Percentiles rank a stretch among this genome's conserved stretches.
Evolutionary conservation across 2,797 vertebrate genomes (phyloP).

Genomic region (Tapirus indicus): DNA sequence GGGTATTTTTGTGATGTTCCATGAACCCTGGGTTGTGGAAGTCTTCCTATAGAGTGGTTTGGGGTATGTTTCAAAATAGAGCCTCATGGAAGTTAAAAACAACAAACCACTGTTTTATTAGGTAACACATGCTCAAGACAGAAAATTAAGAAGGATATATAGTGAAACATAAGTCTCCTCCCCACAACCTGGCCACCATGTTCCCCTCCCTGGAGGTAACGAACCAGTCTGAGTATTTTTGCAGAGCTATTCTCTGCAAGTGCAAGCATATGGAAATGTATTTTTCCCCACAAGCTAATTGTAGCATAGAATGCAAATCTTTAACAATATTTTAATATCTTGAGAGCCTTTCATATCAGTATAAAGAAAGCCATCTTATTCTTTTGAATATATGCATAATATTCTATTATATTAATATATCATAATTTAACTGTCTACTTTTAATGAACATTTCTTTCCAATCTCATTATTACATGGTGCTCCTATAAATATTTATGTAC

Average conservation of each 20-base stretch:
- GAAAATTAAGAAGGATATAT: background rate
- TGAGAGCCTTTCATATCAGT: background rate
- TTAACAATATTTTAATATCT: background rate
- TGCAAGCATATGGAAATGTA: background rate
- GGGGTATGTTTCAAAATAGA: background rate
- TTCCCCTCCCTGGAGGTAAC: background rate
- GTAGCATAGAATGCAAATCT: background rate
- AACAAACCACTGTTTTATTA: background rate
- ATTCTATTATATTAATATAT: background rate
- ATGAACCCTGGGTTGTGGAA: background rate
- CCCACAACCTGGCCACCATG: background rate
- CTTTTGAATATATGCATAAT: background rate
- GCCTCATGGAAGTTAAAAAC: background rate
- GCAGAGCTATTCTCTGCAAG: background rate
- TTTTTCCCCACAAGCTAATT: background rate
- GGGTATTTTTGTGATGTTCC: background rate
- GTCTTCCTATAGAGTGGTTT: background rate
- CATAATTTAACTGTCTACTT: background rate
- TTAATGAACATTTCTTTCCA: conserved; percentile 11
- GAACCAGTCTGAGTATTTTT: background rate
- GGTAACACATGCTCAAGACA: background rate
- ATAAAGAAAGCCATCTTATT: background rate
- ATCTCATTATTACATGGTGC: background rate
- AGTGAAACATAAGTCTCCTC: background rate
- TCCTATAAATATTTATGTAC: background rate